Base-by-base conservation (phyloP, 2,888 invertebrate species). In the Mimas tiliae region DNA sequence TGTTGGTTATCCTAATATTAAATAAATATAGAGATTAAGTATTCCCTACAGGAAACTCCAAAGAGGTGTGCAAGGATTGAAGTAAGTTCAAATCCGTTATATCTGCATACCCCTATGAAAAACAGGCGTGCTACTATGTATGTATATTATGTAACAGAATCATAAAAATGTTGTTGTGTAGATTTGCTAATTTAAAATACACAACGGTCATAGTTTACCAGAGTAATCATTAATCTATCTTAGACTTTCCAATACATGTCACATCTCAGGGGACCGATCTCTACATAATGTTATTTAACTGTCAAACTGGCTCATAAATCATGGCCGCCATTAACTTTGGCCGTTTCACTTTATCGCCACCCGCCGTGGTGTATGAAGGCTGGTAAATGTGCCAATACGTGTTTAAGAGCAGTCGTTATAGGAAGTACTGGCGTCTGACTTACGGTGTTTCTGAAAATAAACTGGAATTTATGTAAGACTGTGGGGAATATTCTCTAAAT, bases 261-360 rank as follows among this genome's bases (percentile, higher is more conserved):
- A 51, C 34, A 48, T 48, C 48, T 48, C 48, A 4, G 34, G 34
- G 38, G 34, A 34, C 38, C 55, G 55, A 55, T 55, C 34, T 16
- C 16, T 6, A 16, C 48, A n/a, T 55, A 55, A 55, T 55, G 55
- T 55, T 55, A 55, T 55, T 55, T 55, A 55, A 55, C 55, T 55
- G 55, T 55, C 55, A 55, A 55, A 55, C 38, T 34, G n/a, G 55
- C 34, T 55, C 55, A 55, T 55, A 55, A 55, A 55, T 55, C 55
- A 55, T 55, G 16, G 16, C 16, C 38, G 55, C 38, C 55, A 55
- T 55, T 55, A 55, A 55, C 55, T 55, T 51, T 16, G 55, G 55
- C 55, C 38, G 38, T 55, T 55, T 55, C 55, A 55, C 55, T 55
- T 55, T 55, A 55, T 55, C 55, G 55, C 55, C 55, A 33, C 53